Base-by-base conservation (phyloP, 2,113 vertebrate species). In the Phaethon lepturus region DNA sequence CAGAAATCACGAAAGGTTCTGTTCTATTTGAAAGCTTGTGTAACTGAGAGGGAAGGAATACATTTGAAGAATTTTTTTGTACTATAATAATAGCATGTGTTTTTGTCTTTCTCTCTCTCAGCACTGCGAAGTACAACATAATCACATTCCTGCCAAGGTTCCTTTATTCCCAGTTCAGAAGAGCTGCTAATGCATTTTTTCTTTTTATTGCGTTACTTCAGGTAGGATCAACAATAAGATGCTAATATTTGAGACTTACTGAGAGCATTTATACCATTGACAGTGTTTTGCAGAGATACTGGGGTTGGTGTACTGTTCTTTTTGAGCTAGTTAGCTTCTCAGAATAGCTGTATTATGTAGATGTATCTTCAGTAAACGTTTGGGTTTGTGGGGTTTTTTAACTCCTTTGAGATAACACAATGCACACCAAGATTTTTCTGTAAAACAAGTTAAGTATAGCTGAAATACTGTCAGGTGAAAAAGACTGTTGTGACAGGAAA, bases 161-260 rank as follows among this genome's bases (percentile, higher is more conserved):
- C 98, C 99, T 99, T 89, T 99, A 99, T 98, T 99, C 99, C 23
- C 99, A 99, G 98, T 99, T 99, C 98, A 99, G 99, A 98, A 99
- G 99, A 98, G 99, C 99, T 76, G 99, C 99, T 95, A 99, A 99
- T 95, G 99, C 99, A 33, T 99, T 99, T 98, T 99, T 99, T 94
- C 99, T 99, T 96, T 99, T 99, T 98, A 99, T 99, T 97, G 99
- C 99, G 71, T 98, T 99, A 95, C 98, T 99, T 97, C 99, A 99
- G 99, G 99, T 99, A 99, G 99, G 97, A 81, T 83, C 44, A 75
- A 50, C 33, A 63, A 12, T 14, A 92, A 91, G 71, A 86, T 80
- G 22, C 28, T 62, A 64, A 44, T 72, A 12, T 77, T 80, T 86
- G 55, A 55, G 86, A 75, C 28, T 59, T 86, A 33, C 35, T 92